Conservation (phyloP, 2,888 invertebrate species). For the Salpingus planirostris region DNA sequence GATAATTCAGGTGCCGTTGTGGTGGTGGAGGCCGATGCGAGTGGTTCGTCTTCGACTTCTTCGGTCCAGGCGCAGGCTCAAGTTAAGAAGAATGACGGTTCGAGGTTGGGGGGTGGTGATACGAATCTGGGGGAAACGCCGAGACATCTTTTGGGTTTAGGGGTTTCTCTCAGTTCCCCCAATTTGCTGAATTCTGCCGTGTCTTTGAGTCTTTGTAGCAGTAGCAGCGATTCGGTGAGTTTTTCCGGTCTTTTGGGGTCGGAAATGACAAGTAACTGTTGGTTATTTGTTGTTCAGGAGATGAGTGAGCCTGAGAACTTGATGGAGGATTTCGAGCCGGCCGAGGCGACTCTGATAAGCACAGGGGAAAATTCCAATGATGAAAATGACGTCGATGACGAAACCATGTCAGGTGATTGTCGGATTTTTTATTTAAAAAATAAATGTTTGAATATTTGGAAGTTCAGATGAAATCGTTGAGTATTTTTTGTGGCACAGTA, state of each 20-base stretch:
- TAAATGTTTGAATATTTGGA: no score
- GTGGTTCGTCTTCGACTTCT: slow-evolving; percentile 22
- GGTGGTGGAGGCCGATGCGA: slow-evolving; percentile 13
- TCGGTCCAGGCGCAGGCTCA: slow-evolving; percentile 26
- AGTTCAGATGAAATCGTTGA: no score
- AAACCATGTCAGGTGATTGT: slow-evolving; percentile 76
- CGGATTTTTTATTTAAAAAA: no score
- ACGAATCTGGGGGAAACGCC: slow-evolving; percentile 21
- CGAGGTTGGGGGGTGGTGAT: slow-evolving; percentile 15
- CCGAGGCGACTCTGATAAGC: slow-evolving; percentile 44
- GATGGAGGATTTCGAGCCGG: slow-evolving; percentile 48
- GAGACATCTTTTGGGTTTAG: slow-evolving; percentile 31
- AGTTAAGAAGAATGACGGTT: slow-evolving; percentile 14
- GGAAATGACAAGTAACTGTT: no score
- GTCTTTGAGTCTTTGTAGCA: slow-evolving; percentile 38
- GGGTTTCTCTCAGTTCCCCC: slow-evolving; percentile 38
- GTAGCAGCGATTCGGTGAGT: slow-evolving; percentile 38
- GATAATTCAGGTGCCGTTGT: no score
- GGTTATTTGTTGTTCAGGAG: slow-evolving; percentile 43
- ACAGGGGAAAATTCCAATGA: slow-evolving; percentile 65
- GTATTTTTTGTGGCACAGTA: no score
- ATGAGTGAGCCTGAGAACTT: slow-evolving; percentile 57
- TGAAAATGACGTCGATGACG: slow-evolving; percentile 80
- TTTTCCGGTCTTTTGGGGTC: not conserved
- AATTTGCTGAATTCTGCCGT: slow-evolving; percentile 37